Percentiles rank a stretch among this genome's conserved stretches.
These are phyloP conservation scores for Brachypalpus laphriformis DNA, from an alignment of 2,888 invertebrate genomes.

Conservation along the genomic window DNA sequence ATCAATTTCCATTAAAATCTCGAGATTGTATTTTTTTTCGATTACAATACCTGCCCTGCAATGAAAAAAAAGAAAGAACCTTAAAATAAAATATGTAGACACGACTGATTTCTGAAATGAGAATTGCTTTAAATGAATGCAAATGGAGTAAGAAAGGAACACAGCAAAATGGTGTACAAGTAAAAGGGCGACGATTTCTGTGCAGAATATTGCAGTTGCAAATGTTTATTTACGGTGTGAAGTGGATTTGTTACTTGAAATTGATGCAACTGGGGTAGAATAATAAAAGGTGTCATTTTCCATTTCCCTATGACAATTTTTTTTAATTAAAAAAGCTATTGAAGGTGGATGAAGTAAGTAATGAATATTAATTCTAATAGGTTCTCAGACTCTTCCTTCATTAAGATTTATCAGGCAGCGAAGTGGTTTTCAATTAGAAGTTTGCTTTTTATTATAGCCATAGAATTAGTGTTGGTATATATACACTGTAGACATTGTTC, in stretches of 20 bases:
- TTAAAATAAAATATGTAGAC: neutral
- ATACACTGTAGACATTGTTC: too few relatives aligned
- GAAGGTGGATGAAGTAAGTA: neutral
- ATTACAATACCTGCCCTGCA: too few relatives aligned
- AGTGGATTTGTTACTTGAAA: slow-evolving; percentile 23
- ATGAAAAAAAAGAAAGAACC: neutral
- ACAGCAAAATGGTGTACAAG: neutral
- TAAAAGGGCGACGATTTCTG: neutral
- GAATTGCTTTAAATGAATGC: neutral
- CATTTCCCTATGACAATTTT: slow-evolving; percentile 28
- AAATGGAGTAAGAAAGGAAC: neutral
- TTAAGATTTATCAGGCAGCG: neutral
- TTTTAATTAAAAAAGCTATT: neutral
- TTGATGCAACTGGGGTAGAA: slow-evolving; percentile 10
- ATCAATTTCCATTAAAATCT: too few relatives aligned
- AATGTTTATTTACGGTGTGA: neutral
- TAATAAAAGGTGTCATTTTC: slow-evolving; percentile 26
- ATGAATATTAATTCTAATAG: slow-evolving; percentile 11
- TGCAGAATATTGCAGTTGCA: neutral
- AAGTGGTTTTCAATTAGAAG: slow-evolving; percentile 7
- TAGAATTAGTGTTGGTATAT: too few relatives aligned
- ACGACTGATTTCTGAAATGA: slow-evolving; percentile 5
- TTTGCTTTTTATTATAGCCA: neutral
- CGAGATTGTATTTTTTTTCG: too few relatives aligned
- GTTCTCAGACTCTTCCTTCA: neutral